Conservation (phyloP, 2,113 vertebrate species). For the Salvelinus alpinus region DNA sequence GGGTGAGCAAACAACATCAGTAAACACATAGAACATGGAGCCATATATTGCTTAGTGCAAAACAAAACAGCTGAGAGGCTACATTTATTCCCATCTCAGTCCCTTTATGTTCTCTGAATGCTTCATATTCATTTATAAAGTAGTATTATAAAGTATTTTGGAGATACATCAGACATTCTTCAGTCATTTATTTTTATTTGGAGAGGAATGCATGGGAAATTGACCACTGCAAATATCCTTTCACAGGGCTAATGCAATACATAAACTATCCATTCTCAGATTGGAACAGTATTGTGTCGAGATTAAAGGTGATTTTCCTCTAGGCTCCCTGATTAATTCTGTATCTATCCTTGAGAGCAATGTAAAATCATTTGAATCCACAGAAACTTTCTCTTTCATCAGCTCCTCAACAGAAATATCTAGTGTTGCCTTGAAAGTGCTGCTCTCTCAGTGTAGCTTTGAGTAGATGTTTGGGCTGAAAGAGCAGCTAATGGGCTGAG, state of each 20-base stretch:
- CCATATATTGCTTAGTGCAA: neutral
- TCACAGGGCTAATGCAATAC: neutral
- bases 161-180: neutral
- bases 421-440: constrained; percentile 42
- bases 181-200: neutral
- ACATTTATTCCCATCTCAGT: neutral
- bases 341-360: neutral
- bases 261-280: neutral
- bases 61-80: neutral
- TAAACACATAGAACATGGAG: constrained; percentile 26
- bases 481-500: constrained; percentile 68
- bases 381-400: constrained; percentile 46
- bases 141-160: neutral
- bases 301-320: too few species aligned
- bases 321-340: neutral
- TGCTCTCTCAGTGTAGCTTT: constrained; percentile 19
- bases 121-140: neutral
- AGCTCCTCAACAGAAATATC: neutral
- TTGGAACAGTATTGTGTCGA: neutral
- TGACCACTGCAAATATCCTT: neutral
- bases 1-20: constrained; percentile 7
- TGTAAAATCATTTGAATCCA: constrained; percentile 63
- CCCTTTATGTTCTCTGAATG: neutral
- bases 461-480: constrained; percentile 55
- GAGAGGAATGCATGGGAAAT: neutral